phyloP scores from a whole-genome alignment of 1,140 invertebrate species.

The Papilio dardanus region DNA sequence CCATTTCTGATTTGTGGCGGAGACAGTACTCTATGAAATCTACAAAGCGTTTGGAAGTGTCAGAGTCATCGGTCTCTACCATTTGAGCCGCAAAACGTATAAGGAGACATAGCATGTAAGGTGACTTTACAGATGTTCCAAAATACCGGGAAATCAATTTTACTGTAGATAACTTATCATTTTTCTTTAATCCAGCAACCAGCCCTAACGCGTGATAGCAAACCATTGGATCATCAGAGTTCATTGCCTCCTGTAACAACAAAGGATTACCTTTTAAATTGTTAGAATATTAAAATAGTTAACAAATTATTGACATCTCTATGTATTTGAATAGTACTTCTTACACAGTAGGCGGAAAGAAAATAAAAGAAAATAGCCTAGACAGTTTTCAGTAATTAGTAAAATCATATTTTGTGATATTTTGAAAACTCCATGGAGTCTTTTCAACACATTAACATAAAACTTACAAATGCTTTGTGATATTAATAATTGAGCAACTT shows the following conservation, averaged over 20 bases:
- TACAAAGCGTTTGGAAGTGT: constrained; percentile 85
- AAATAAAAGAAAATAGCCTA: no score
- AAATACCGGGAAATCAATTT: constrained; percentile 97
- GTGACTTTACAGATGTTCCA: constrained; percentile 92
- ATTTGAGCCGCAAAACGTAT: constrained; percentile 97
- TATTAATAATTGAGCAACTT: no score
- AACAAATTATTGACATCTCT: no score
- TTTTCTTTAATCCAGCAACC: constrained; percentile 96
- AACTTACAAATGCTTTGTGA: no score
- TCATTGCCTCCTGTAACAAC: constrained; percentile 82
- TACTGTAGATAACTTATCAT: constrained; percentile 97
- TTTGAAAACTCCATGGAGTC: no score
- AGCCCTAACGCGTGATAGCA: constrained; percentile 99
- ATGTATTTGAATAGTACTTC: background rate
- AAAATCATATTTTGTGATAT: no score
- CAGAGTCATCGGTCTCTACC: constrained; percentile 94
- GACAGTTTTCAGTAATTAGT: no score
- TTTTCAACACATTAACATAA: no score
- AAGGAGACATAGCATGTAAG: constrained; percentile 97
- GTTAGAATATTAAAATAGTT: background rate
- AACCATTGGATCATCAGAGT: constrained; percentile 91
- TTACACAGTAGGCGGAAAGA: no score
- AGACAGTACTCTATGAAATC: constrained; percentile 97
- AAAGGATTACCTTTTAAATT: constrained; percentile 31
- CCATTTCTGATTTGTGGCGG: constrained; percentile 99